Base-by-base conservation (phyloP, 2,888 invertebrate species). In the Frankliniella intonsa region DNA sequence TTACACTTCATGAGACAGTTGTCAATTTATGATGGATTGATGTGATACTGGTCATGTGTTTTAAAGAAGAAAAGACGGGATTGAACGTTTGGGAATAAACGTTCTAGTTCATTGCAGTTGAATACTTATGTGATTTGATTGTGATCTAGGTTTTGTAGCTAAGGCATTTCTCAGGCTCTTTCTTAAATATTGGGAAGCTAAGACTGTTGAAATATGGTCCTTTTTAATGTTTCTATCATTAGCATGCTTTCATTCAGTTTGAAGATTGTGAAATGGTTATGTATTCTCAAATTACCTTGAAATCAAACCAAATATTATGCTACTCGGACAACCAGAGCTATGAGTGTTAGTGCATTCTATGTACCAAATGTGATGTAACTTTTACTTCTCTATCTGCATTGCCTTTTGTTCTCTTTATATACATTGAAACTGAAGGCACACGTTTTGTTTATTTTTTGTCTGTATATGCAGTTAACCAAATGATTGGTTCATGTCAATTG, bases 81-180 rank as follows among this genome's bases (percentile, higher is more conserved):
- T 11, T 25, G 25, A 25, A 76, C 22, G 12, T 22, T 25, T 22
- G 25, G 69, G 10, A 76, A 22, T 76, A 22, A 76, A 76, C 22
- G 69, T 76, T 25, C 25, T 76, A 76, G 69, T 76, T 22, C 25
- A 55, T 14, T 19, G 55, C 38, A 38, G 38, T 7, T 62, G 12
- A 22, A 25, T 25, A 25, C 22, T 25, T 25, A 76, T 76, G 69
- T 76, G 69, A 76, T 76, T 76, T 9, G 69, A 76, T 25, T 76
- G 69, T 76, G 69, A 76, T 76, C 69, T 22, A 25, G 69, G 69
- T 76, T 25, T 76, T 25, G 69, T 76, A 76, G 25, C 25, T 76
- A 22, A 25, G 69, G 69, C 25, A 25, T 76, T 76, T 76, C 62
- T 62, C 62, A 62, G 62, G 17, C 62, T 25, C 22, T 9, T 76